Base-by-base conservation (phyloP, 2,888 invertebrate genomes). In the Euplexia lucipara region DNA sequence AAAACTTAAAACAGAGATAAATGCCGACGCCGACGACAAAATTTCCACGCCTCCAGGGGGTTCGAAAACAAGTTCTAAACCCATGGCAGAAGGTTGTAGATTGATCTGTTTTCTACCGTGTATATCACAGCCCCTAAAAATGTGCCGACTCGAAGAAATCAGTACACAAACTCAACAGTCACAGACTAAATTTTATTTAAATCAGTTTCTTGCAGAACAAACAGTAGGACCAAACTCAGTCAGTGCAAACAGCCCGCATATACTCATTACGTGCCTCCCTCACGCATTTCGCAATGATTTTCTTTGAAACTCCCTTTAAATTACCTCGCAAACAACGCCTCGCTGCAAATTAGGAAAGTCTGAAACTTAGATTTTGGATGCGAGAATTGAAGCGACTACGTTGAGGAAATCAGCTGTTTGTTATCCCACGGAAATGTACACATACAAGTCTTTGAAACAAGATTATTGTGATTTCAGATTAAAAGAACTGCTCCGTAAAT, bases 221-320 rank as follows among this genome's bases (percentile, higher is more conserved):
- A 75, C 62, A 75, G 59, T 47, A 18, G 41, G 47, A 69, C n/a
- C 44, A 41, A 75, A 80, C 66, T 76, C 68, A 7, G 48, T n/a
- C 20, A 75, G 61, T 49, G 59, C 71, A 75, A 79, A 81, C 69
- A 78, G 52, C 81, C 81, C 81, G 81, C 78, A 81, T 81, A 66
- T 65, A 62, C 68, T 81, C 71, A 79, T 79, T 78, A 81, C 34
- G 62, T 34, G 57, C 59, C 69, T 47, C 70, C 57, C 70, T 71
- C 48, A 69, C 78, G 70, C 73, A 71, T 44, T 68, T 63, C 47
- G 54, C 61, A 65, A 81, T 69, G 45, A 71, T 74, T 70, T 73
- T 81, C 77, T 81, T 81, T 75, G 76, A 78, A 78, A 75, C 62
- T 56, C 57, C 57, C 69, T 54, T 71, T 66, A 56, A 79, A 71